A percentile compares a stretch with the other conserved stretches of the same genome.
Conservation (phyloP, 1,140 invertebrate species). For the Bicyclus anynana region DNA sequence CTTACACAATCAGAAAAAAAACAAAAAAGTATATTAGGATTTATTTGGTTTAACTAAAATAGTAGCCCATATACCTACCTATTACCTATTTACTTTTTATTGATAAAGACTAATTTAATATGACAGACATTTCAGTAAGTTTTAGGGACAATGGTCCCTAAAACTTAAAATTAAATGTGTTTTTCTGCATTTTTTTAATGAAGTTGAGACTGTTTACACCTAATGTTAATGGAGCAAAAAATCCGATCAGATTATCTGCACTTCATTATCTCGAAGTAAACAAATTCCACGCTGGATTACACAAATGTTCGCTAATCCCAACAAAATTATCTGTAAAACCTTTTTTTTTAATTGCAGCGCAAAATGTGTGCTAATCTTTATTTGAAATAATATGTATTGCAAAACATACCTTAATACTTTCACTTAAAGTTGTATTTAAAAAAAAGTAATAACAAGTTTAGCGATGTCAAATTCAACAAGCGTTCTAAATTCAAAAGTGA, state of each 20-base stretch:
- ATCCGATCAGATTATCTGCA: slow-evolving; percentile 10
- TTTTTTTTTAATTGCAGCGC: slow-evolving; percentile 15
- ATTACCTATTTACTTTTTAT: no score
- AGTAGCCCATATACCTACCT: no score
- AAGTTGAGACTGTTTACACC: slow-evolving; percentile 4
- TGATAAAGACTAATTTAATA: no score
- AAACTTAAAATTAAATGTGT: no score
- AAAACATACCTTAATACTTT: not conserved
- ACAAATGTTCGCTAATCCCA: slow-evolving; percentile 26
- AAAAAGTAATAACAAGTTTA: not conserved
- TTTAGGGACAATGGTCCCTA: no score
- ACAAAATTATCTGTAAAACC: slow-evolving; percentile 19
- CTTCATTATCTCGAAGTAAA: slow-evolving; percentile 23
- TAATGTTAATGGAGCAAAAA: slow-evolving; percentile 5
- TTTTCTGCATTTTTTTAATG: no score
- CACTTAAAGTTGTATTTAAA: slow-evolving; percentile 7
- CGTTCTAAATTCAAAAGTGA: slow-evolving; percentile 1
- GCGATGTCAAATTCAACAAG: not conserved
- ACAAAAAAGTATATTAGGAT: no score
- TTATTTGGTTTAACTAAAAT: no score
- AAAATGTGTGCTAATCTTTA: slow-evolving; percentile 24
- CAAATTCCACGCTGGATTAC: slow-evolving; percentile 35
- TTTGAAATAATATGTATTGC: not conserved
- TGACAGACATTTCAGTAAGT: no score
- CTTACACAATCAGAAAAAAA: no score